Evolutionary conservation across 2,113 vertebrate species (phyloP).

Genomic region (Anoura caudifer): DNA sequence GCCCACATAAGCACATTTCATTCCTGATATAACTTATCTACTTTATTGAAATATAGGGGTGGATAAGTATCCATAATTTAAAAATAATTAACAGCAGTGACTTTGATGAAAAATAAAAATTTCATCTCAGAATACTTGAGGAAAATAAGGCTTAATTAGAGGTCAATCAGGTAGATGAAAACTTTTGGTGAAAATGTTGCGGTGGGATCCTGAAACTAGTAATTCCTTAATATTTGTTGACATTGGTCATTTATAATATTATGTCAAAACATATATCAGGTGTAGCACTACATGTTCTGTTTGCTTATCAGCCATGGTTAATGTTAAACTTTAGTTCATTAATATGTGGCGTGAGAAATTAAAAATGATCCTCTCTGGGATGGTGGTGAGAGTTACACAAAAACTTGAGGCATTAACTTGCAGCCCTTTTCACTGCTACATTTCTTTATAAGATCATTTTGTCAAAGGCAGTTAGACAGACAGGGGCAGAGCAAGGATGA

Average conservation of each 20-base stretch:
- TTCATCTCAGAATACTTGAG: neutral
- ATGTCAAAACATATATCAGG: neutral
- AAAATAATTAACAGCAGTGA: neutral
- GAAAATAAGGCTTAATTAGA: neutral
- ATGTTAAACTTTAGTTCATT: neutral
- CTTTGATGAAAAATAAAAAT: conserved; percentile 26
- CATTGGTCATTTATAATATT: neutral
- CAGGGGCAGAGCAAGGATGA: neutral
- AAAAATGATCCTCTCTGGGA: neutral
- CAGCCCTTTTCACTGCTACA: neutral
- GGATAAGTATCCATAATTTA: neutral
- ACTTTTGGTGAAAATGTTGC: neutral
- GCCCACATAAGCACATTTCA: neutral
- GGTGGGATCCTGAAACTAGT: neutral
- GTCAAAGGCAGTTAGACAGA: neutral
- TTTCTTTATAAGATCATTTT: neutral
- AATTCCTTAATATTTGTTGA: neutral
- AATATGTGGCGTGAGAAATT: neutral
- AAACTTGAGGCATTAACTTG: neutral
- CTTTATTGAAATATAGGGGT: neutral
- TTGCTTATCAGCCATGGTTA: neutral
- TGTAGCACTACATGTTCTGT: neutral
- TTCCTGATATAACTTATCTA: neutral
- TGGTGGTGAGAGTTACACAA: neutral
- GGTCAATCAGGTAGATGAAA: neutral